These are phyloP conservation scores for Caenorhabditis japonica DNA, from an alignment of 2,888 invertebrate species.

Conservation along the genomic window DNA sequence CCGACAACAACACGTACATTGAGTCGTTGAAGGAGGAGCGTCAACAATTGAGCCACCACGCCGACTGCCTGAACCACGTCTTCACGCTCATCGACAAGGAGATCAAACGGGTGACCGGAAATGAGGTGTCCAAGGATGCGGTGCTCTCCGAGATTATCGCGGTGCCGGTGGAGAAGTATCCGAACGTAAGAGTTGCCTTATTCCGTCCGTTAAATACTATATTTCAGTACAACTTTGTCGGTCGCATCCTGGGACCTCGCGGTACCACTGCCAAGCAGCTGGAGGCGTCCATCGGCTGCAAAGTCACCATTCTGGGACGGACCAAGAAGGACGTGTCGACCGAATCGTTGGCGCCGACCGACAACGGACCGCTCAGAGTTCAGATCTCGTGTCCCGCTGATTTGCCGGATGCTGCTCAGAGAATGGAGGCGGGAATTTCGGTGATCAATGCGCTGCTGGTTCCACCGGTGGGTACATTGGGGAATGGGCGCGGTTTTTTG, in stretches of 20 bases:
- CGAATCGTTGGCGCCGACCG: neutral
- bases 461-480: constrained; percentile 30
- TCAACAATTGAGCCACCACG: constrained; percentile 29
- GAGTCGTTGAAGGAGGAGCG: constrained; percentile 51
- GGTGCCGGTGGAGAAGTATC: constrained; percentile 40
- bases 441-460: constrained; percentile 32
- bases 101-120: constrained; percentile 18
- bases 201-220: neutral
- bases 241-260: constrained; percentile 51
- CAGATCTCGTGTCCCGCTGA: constrained; percentile 40
- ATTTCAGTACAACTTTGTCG: constrained; percentile 48
- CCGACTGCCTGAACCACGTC: constrained; percentile 39
- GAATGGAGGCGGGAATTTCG: constrained; percentile 20
- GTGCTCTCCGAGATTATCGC: constrained; percentile 30
- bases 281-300: constrained; percentile 44
- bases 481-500: too few relatives aligned
- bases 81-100: constrained; percentile 47
- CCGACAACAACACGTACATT: constrained; percentile 33
- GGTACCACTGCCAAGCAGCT: constrained; percentile 52
- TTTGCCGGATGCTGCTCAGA: constrained; percentile 19
- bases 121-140: neutral
- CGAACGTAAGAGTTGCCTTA: too few relatives aligned
- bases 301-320: constrained; percentile 38
- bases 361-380: constrained; percentile 37
- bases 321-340: constrained; percentile 12